Conservation (phyloP, 2,797 vertebrate species). For the Tadarida brasiliensis region DNA sequence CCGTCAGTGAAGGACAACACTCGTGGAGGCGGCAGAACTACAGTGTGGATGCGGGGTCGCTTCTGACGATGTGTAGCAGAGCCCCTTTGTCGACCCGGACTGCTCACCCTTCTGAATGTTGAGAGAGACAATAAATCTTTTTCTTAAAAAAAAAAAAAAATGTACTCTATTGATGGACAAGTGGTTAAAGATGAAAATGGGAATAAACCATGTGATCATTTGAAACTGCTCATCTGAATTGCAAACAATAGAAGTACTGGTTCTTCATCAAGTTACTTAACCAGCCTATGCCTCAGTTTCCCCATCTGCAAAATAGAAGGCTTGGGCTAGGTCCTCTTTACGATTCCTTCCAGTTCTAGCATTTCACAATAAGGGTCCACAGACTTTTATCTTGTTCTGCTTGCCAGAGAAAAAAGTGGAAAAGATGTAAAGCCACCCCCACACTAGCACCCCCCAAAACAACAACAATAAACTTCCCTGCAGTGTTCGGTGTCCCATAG, state of each 20-base stretch:
- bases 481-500: not conserved
- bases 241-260: not conserved
- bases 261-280: not conserved
- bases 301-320: not conserved
- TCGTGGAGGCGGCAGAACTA: not conserved
- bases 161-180: not conserved
- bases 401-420: not conserved
- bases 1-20: not conserved
- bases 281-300: not conserved
- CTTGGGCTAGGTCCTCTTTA: not conserved
- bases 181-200: not conserved
- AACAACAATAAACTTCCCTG: not conserved
- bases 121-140: not conserved
- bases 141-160: not conserved
- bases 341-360: not conserved
- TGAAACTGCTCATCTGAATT: not conserved
- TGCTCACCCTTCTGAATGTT: not conserved
- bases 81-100: not conserved
- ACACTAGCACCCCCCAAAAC: not conserved
- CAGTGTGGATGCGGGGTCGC: not conserved
- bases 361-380: not conserved
- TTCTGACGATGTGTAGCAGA: constrained; percentile 20
- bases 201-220: not conserved
- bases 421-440: not conserved
- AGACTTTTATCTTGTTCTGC: not conserved